phyloP scores from a whole-genome alignment of 2,888 invertebrate genomes.

The Acanthopleura granulata region DNA sequence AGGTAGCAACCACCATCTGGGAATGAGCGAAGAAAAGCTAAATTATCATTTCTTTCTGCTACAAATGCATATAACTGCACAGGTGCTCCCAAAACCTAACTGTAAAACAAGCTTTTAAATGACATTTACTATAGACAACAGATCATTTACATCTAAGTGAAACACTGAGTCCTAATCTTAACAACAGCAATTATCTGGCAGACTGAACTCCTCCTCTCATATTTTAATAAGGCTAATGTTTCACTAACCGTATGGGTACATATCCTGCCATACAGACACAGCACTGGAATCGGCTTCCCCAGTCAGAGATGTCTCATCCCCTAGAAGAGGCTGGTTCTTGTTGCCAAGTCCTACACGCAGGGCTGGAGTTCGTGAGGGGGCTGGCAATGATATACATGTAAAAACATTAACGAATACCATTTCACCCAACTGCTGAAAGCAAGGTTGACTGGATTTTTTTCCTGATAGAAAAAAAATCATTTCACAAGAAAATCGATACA shows the following conservation, averaged over 20 bases:
- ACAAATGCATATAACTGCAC: too few relatives aligned
- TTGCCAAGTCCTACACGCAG: slow-evolving; percentile 23
- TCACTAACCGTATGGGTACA: slow-evolving; percentile 65
- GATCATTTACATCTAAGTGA: too few relatives aligned
- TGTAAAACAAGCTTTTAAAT: too few relatives aligned
- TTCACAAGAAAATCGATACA: too few relatives aligned
- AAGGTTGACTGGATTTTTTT: too few relatives aligned
- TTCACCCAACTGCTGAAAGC: too few relatives aligned
- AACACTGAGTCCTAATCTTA: too few relatives aligned
- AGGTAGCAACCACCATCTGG: slow-evolving; percentile 61
- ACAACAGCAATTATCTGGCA: too few relatives aligned
- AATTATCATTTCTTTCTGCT: background rate
- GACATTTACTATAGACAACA: too few relatives aligned
- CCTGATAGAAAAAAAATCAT: too few relatives aligned
- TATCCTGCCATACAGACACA: slow-evolving; percentile 56
- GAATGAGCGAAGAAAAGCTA: slow-evolving; percentile 13
- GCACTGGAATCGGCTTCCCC: slow-evolving; percentile 28
- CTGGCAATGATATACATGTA: slow-evolving; percentile 26
- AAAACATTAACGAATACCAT: background rate
- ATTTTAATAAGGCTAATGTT: background rate
- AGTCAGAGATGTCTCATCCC: background rate
- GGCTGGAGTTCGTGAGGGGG: slow-evolving; percentile 51
- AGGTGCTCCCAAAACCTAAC: too few relatives aligned
- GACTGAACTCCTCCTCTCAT: background rate
- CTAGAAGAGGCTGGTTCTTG: background rate